Base-by-base conservation (phyloP, 1,140 invertebrate species). In the Drosophila parvula region DNA sequence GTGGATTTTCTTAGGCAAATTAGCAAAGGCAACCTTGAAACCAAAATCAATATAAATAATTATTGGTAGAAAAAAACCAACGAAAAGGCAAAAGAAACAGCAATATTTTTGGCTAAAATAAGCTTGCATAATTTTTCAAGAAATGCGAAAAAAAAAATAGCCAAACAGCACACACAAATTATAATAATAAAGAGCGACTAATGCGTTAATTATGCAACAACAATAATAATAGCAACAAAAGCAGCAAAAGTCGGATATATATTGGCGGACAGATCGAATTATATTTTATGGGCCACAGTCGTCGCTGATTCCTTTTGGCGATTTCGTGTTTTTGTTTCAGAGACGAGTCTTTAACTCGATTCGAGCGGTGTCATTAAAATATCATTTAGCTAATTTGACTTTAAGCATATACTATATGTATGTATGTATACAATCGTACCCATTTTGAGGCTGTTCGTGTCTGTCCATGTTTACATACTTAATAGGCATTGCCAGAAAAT, bases 151-250 rank as follows among this genome's bases (percentile, higher is more conserved):
- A 5, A 12, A 2, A 6, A 11, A 22, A 48, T 5, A 48, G 14
- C 27, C 12, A 48, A 50, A n/a, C 44, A 41, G 38, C 18, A 61
- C 22, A 69, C 40, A 51, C 68, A 74, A 74, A 74, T 74, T 74
- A 74, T 74, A 60, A 73, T 74, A 53, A 74, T 74, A 74, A 74
- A 74, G 70, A 74, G 68, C 70, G 68, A 74, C 70, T 74, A 74
- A 74, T 74, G 57, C 69, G 70, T 74, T 74, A 74, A 74, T 74
- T 74, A 74, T 74, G 70, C 70, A 71, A 71, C 53, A 48, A 38
- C 53, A 48, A 38, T 6, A 51, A 67, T n/a, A 65, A 34, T 53
- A 58, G 44, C 53, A 48, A 38, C 10, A 51, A 67, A 22, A 65
- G 27, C 62, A 58, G 44, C 48, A 68, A 59, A 28, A 36, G 36